These are phyloP conservation scores for Maniola jurtina DNA, from an alignment of 1,140 invertebrate genomes.

Conservation along the genomic window DNA sequence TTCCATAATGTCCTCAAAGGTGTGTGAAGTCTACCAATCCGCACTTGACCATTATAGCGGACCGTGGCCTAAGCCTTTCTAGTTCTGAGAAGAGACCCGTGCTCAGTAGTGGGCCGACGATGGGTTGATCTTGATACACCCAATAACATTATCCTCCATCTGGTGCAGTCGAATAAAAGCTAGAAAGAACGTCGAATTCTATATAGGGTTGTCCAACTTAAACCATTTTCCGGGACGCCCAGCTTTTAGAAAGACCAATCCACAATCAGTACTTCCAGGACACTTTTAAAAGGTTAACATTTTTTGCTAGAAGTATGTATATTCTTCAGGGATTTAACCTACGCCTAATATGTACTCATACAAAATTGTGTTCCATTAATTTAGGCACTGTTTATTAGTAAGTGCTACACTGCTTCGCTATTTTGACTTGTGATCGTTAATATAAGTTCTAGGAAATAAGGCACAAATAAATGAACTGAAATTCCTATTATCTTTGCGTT, in stretches of 20 bases:
- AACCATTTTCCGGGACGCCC: background rate
- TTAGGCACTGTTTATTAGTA: conserved; percentile 10
- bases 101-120: too few relatives aligned
- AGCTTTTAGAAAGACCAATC: background rate
- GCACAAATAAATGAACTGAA: conserved; percentile 49
- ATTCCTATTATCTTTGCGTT: conserved; percentile 23
- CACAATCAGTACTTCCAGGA: too few relatives aligned
- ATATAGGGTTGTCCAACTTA: background rate
- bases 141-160: too few relatives aligned
- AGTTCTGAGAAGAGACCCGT: too few relatives aligned
- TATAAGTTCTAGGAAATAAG: conserved; percentile 47
- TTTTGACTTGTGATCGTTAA: conserved; percentile 32
- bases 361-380: conserved; percentile 13
- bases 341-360: background rate
- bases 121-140: too few relatives aligned
- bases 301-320: background rate
- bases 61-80: too few relatives aligned
- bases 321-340: background rate
- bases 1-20: too few relatives aligned
- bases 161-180: too few relatives aligned
- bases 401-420: conserved; percentile 26
- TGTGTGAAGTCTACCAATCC: too few relatives aligned
- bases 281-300: background rate
- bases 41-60: too few relatives aligned
- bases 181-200: background rate